Percentiles rank a stretch among this genome's conserved stretches.
These are phyloP conservation scores for Heliocidaris erythrogramma DNA, from an alignment of 35 echinoderm and acorn worm species.

Conservation along the genomic window DNA sequence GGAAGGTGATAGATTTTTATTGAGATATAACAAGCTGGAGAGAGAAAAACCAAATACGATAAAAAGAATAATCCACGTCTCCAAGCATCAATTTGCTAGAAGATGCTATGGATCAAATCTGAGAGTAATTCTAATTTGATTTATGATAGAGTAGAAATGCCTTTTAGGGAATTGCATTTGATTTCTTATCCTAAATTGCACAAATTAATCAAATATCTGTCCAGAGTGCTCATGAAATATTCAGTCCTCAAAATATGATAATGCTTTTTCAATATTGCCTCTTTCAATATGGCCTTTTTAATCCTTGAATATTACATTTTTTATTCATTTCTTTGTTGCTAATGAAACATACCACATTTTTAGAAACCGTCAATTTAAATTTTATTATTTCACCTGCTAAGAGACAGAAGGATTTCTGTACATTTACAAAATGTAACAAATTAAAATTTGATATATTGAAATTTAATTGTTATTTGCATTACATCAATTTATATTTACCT, in stretches of 20 bases:
- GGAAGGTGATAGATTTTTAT: not conserved
- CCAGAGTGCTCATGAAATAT: not conserved
- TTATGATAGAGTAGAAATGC: slow-evolving; percentile 6
- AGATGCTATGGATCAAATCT: not conserved
- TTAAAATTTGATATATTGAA: not conserved
- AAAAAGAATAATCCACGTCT: no score
- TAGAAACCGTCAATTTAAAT: no score
- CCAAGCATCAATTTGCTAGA: not conserved
- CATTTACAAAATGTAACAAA: no score
- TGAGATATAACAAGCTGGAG: not conserved
- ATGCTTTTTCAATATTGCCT: not conserved
- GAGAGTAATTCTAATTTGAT: slow-evolving; percentile 27
- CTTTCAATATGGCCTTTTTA: not conserved
- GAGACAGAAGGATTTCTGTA: no score
- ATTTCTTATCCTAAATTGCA: slow-evolving; percentile 6
- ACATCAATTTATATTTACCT: no score
- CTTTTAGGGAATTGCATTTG: slow-evolving; percentile 30
- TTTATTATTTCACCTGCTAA: no score
- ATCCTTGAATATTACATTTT: no score
- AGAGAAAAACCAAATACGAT: not conserved
- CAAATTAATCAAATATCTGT: not conserved
- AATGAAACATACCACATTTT: no score
- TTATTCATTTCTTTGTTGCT: no score
- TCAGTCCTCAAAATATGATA: not conserved
- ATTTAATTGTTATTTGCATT: not conserved